Percentiles rank a stretch among this genome's conserved stretches.
Evolutionary conservation across 1,140 invertebrate genomes (phyloP).

Genomic region (Lepidotrigona ventralis): DNA sequence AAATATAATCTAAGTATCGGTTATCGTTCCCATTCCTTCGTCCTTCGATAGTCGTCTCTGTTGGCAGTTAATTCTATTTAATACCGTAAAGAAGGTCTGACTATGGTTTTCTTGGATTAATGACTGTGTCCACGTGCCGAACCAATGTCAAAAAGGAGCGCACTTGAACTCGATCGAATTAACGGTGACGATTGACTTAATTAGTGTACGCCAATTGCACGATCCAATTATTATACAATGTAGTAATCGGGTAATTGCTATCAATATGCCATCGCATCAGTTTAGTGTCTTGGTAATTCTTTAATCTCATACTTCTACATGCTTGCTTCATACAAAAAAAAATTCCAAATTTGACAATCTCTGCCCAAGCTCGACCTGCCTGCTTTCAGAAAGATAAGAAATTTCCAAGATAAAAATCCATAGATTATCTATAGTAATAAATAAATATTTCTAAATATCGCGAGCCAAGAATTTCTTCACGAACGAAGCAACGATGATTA

Average conservation of each 20-base stretch:
- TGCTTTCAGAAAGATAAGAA: neutral
- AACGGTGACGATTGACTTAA: constrained; percentile 28
- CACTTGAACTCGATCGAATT: constrained; percentile 24
- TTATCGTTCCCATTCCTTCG: neutral
- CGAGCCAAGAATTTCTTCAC: too few species aligned
- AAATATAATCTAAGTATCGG: neutral
- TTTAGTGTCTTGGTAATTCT: neutral
- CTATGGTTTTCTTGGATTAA: neutral
- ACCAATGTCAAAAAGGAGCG: constrained; percentile 18
- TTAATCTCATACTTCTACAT: neutral
- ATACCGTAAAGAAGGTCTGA: too few species aligned
- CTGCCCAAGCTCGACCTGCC: too few species aligned
- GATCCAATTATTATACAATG: constrained; percentile 28
- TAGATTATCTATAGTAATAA: neutral
- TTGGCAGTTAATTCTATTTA: neutral
- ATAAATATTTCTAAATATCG: neutral
- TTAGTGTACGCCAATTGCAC: constrained; percentile 28
- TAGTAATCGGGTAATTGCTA: constrained; percentile 19
- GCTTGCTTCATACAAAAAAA: too few species aligned
- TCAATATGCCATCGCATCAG: neutral
- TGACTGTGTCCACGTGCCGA: neutral
- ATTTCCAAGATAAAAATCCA: neutral
- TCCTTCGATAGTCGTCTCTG: neutral
- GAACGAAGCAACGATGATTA: too few species aligned
- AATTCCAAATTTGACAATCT: neutral